A percentile compares a stretch with the other conserved stretches of the same genome.
phyloP scores from a whole-genome alignment of 2,113 vertebrate species.

The Candoia aspera region DNA sequence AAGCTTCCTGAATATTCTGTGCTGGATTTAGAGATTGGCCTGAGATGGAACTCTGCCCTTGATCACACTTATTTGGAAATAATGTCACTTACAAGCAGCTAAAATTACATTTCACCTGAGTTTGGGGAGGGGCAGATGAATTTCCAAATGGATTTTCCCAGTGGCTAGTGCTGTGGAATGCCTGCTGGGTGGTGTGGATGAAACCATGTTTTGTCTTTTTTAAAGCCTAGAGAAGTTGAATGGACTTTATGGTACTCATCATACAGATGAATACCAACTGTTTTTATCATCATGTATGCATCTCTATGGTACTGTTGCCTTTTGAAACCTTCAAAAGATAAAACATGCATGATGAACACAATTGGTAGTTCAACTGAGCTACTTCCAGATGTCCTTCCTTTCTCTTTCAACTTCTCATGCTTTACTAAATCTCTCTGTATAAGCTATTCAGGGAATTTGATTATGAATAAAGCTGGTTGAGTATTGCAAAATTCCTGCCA shows the following conservation, averaged over 20 bases:
- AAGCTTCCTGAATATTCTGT: not conserved
- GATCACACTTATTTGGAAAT: not conserved
- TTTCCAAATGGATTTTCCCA: not conserved
- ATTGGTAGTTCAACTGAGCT: not conserved
- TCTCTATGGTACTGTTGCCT: not conserved
- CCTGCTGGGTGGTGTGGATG: too few species aligned
- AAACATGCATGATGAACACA: not conserved
- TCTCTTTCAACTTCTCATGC: slow-evolving; percentile 14
- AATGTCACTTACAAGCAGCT: not conserved
- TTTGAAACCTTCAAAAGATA: slow-evolving; percentile 11
- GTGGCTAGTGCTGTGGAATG: not conserved
- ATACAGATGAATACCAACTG: too few species aligned
- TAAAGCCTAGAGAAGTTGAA: too few species aligned
- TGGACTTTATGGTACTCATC: too few species aligned
- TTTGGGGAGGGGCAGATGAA: not conserved
- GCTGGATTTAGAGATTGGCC: not conserved
- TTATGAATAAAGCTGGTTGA: not conserved
- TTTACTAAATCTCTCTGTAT: slow-evolving; percentile 25
- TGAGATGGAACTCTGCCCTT: not conserved
- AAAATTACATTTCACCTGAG: not conserved
- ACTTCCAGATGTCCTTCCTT: slow-evolving; percentile 10
- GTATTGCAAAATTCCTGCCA: slow-evolving; percentile 39
- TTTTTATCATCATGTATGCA: not conserved
- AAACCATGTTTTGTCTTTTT: too few species aligned
- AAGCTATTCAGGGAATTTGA: not conserved